These are phyloP conservation scores for Calliphora vomitoria DNA, from an alignment of 2,888 invertebrate genomes.

Conservation along the genomic window DNA sequence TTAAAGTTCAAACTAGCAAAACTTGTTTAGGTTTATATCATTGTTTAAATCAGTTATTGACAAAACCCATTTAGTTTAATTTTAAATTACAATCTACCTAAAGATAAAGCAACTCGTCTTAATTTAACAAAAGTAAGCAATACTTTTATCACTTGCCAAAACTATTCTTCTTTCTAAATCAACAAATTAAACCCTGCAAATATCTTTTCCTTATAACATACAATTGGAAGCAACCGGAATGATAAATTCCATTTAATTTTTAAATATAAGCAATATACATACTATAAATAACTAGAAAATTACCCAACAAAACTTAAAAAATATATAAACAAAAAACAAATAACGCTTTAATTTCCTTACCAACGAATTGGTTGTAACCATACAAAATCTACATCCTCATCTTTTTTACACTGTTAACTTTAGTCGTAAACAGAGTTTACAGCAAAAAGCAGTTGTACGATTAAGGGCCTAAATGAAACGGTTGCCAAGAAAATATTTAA, in stretches of 20 bases:
- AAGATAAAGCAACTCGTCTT: not conserved
- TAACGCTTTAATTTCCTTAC: slow-evolving; percentile 53
- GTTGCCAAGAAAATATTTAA: slow-evolving; percentile 51
- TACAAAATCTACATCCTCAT: not conserved
- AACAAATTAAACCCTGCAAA: not conserved
- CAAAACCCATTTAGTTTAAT: slow-evolving; percentile 27
- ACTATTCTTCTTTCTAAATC: not conserved
- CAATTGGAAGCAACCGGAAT: not conserved
- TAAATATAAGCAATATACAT: slow-evolving; percentile 49
- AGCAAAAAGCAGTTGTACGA: not conserved
- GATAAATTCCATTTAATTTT: not conserved
- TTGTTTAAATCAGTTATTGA: slow-evolving; percentile 14
- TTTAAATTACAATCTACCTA: slow-evolving; percentile 25
- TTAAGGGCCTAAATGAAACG: slow-evolving; percentile 31
- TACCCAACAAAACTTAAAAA: not conserved
- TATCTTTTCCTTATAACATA: not conserved
- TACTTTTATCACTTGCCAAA: not conserved
- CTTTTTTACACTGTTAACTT: slow-evolving; percentile 11
- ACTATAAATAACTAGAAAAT: slow-evolving; percentile 17
- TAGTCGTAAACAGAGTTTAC: not conserved
- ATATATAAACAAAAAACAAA: slow-evolving; percentile 20
- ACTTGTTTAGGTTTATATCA: slow-evolving; percentile 43
- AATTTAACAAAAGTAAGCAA: slow-evolving; percentile 42
- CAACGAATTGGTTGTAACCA: slow-evolving; percentile 67
- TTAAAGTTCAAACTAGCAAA: slow-evolving; percentile 63